These are phyloP conservation scores for Tineola bisselliella DNA, from an alignment of 2,888 invertebrate genomes.

Conservation along the genomic window DNA sequence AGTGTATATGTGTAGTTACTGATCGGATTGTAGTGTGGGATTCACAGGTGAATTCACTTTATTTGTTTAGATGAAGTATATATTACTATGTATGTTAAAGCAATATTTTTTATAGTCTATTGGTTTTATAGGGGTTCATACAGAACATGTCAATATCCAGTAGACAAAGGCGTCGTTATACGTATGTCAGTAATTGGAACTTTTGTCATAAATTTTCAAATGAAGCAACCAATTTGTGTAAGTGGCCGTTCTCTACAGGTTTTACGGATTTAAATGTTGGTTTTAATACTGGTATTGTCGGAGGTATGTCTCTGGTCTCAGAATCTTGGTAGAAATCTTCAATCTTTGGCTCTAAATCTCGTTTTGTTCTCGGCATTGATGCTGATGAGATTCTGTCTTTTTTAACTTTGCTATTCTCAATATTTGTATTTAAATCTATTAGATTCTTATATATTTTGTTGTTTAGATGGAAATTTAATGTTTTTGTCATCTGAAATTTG, in stretches of 20 bases:
- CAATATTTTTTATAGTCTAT: too few relatives aligned
- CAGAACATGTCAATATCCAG: too few relatives aligned
- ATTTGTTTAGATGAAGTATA: too few relatives aligned
- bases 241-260: constrained; percentile 34
- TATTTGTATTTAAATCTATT: constrained; percentile 49
- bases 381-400: constrained; percentile 29
- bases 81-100: too few relatives aligned
- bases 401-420: constrained; percentile 29
- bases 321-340: constrained; percentile 53
- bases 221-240: constrained; percentile 42
- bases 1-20: too few relatives aligned
- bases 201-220: constrained; percentile 37
- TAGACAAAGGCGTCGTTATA: too few relatives aligned
- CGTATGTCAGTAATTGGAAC: too few relatives aligned
- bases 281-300: constrained; percentile 37
- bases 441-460: constrained; percentile 56
- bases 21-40: too few relatives aligned
- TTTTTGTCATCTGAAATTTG: constrained; percentile 48
- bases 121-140: too few relatives aligned
- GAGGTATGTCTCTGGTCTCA: constrained; percentile 37
- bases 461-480: constrained; percentile 55
- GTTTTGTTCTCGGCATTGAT: constrained; percentile 26
- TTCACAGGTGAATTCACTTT: too few relatives aligned
- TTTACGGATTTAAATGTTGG: constrained; percentile 41
- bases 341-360: constrained; percentile 54